Conservation (phyloP, 2,113 vertebrate species). For the Megatriorchis doriae region DNA sequence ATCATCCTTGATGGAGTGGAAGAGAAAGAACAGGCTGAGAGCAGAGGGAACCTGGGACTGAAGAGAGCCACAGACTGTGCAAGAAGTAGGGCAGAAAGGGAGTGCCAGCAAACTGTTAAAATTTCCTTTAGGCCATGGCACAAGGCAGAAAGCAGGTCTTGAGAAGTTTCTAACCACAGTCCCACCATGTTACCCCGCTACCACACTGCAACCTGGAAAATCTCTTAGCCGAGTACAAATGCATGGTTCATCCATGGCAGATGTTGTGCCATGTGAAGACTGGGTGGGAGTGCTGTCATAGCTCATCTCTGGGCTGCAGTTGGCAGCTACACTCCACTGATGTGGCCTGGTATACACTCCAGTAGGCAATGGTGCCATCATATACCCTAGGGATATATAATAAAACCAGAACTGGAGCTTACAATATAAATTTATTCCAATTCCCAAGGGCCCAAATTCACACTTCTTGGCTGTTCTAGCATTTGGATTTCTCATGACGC, state of each 20-base stretch:
- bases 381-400: not conserved
- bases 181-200: not conserved
- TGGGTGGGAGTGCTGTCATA: not conserved
- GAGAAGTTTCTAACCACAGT: not conserved
- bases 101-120: not conserved
- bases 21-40: not conserved
- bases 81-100: not conserved
- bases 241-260: not conserved
- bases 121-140: not conserved
- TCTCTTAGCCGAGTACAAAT: not conserved
- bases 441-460: not conserved
- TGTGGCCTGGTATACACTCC: not conserved
- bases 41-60: fast-evolving
- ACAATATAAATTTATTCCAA: not conserved
- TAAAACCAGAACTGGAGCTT: not conserved
- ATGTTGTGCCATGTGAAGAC: not conserved
- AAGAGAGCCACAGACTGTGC: not conserved
- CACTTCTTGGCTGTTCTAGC: not conserved
- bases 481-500: not conserved
- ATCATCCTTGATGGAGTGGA: not conserved
- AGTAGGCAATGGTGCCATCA: not conserved
- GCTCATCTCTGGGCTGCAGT: not conserved
- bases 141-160: not conserved
- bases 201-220: not conserved
- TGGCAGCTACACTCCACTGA: not conserved